Evolutionary conservation across 1,140 invertebrate genomes (phyloP).

Genomic region (Neodiprion fabricii): DNA sequence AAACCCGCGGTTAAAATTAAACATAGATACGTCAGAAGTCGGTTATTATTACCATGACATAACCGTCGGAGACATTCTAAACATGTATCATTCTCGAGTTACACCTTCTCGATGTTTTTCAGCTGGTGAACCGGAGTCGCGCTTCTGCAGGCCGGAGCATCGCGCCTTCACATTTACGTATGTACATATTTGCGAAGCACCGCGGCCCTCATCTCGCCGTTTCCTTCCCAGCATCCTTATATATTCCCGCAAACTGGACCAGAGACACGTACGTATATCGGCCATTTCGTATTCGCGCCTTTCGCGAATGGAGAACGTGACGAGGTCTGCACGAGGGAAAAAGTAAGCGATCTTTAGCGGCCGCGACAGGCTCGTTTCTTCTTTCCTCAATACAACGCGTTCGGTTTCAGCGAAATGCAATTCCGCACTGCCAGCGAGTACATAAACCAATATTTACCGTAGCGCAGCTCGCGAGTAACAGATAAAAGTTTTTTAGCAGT

Average conservation of each 20-base stretch:
- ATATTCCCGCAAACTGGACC: too few relatives aligned
- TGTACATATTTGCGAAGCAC: background rate
- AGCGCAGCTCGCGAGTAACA: background rate
- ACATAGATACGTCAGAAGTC: background rate
- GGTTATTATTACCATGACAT: slow-evolving; percentile 2
- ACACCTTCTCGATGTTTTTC: background rate
- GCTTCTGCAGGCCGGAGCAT: too few relatives aligned
- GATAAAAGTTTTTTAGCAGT: background rate
- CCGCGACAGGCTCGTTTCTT: too few relatives aligned
- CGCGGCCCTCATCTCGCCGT: background rate
- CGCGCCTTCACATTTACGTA: background rate
- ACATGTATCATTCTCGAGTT: slow-evolving; percentile 2
- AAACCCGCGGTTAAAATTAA: background rate
- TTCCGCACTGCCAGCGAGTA: background rate
- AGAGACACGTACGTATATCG: too few relatives aligned
- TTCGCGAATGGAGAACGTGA: too few relatives aligned
- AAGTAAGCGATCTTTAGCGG: too few relatives aligned
- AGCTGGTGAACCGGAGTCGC: too few relatives aligned
- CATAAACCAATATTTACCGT: background rate
- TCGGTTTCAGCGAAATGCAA: background rate
- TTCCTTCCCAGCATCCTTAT: background rate
- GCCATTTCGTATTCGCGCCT: too few relatives aligned
- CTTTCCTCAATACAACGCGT: too few relatives aligned
- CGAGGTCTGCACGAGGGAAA: too few relatives aligned
- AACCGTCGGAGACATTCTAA: background rate